phyloP scores from a whole-genome alignment of 1,140 invertebrate genomes.

The Rhyzopertha dominica region DNA sequence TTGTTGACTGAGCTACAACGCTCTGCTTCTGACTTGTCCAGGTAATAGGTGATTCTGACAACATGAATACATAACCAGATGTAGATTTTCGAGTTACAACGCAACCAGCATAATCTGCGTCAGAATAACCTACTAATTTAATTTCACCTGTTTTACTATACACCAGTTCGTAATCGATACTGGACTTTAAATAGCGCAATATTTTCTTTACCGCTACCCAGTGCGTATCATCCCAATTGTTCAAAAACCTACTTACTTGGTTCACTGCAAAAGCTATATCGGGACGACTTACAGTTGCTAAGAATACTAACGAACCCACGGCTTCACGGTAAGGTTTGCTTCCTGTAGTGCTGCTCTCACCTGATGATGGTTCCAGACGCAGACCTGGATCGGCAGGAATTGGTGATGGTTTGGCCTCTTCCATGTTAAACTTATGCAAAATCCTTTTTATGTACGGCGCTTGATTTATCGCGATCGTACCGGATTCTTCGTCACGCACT shows the following conservation, averaged over 20 bases:
- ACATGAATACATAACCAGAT: slow-evolving; percentile 31
- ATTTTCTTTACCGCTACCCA: slow-evolving; percentile 46
- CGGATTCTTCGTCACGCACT: too few relatives aligned
- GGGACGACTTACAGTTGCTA: slow-evolving; percentile 43
- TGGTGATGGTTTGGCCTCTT: too few relatives aligned
- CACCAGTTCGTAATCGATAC: slow-evolving; percentile 6
- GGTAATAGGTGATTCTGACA: slow-evolving; percentile 31
- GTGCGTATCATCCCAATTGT: slow-evolving; percentile 33
- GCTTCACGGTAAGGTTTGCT: slow-evolving; percentile 33
- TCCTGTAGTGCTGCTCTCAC: too few relatives aligned
- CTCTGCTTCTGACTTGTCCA: slow-evolving; percentile 43
- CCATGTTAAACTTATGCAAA: too few relatives aligned
- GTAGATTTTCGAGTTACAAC: slow-evolving; percentile 35
- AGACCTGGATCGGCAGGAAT: too few relatives aligned
- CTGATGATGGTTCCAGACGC: too few relatives aligned
- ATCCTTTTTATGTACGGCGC: too few relatives aligned
- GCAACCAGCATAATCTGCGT: slow-evolving; percentile 42
- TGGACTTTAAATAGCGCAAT: slow-evolving; percentile 38
- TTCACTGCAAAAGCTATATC: slow-evolving; percentile 47
- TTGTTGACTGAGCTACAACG: slow-evolving; percentile 38
- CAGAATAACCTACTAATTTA: slow-evolving; percentile 7
- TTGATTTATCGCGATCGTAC: too few relatives aligned
- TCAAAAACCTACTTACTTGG: slow-evolving; percentile 45
- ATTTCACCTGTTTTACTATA: slow-evolving; percentile 10
- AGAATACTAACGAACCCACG: slow-evolving; percentile 44